Conservation (phyloP, 2,888 invertebrate genomes). For the Podabrus alpinus region DNA sequence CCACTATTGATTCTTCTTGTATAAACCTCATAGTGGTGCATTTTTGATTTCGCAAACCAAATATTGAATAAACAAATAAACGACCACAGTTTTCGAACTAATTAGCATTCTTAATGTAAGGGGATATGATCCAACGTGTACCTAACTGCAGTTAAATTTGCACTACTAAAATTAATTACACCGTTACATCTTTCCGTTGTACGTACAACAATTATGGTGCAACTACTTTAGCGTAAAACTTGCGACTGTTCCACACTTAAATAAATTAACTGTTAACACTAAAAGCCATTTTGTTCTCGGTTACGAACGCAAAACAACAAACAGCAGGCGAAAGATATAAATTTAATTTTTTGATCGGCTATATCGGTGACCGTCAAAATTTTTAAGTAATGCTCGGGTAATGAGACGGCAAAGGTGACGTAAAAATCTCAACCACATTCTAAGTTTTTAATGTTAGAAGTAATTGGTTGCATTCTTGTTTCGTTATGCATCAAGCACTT, state of each 20-base stretch:
- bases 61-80: neutral
- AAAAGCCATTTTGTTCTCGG: neutral
- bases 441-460: neutral
- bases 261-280: neutral
- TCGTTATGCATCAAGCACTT: neutral
- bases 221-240: neutral
- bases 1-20: no score
- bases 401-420: neutral
- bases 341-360: neutral
- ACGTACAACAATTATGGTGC: neutral
- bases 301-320: neutral
- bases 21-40: no score
- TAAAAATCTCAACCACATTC: neutral
- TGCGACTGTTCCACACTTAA: neutral
- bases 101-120: neutral
- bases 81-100: neutral
- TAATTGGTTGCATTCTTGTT: neutral
- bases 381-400: neutral
- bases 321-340: neutral
- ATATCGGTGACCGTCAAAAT: neutral
- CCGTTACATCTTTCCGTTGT: constrained; percentile 2
- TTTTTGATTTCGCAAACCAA: neutral
- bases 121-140: constrained; percentile 16
- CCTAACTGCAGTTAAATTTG: constrained; percentile 7
- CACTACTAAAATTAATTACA: constrained; percentile 7